Evolutionary conservation across 2,888 invertebrate genomes (phyloP).

Genomic region (Ecdyonurus torrentis): DNA sequence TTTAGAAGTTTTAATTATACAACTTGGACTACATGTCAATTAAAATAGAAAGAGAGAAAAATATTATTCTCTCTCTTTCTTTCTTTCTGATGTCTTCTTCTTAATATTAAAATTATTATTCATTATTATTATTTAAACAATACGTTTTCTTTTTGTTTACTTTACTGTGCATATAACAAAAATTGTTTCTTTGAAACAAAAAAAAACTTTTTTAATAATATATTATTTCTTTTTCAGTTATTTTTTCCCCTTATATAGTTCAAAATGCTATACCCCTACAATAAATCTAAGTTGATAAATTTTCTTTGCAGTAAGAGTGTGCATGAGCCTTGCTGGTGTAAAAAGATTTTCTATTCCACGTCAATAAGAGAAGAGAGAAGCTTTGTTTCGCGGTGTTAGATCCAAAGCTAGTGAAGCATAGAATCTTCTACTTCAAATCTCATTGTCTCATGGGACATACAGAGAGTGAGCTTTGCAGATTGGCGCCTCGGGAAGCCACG

Average conservation of each 20-base stretch:
- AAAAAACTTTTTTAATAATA: background rate
- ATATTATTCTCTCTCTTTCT: background rate
- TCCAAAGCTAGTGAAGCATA: too few relatives aligned
- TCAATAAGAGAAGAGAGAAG: background rate
- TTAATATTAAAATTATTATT: background rate
- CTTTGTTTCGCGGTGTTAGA: background rate
- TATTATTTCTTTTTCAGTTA: background rate
- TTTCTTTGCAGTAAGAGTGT: background rate
- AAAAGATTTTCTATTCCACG: background rate
- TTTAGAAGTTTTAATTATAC: background rate
- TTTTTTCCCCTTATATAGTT: background rate
- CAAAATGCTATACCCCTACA: too few relatives aligned
- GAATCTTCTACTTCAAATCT: too few relatives aligned
- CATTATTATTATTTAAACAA: background rate
- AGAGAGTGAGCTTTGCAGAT: background rate
- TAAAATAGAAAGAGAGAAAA: background rate
- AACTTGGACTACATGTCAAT: background rate
- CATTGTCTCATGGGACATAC: too few relatives aligned
- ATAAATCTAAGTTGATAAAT: background rate
- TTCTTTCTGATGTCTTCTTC: background rate
- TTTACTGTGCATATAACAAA: too few relatives aligned
- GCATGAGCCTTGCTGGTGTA: too few relatives aligned
- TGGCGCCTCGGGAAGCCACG: background rate
- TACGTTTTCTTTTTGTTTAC: background rate
- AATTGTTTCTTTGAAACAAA: background rate